Evolutionary conservation across 2,113 vertebrate species (phyloP).

Genomic region (Pteropus alecto): DNA sequence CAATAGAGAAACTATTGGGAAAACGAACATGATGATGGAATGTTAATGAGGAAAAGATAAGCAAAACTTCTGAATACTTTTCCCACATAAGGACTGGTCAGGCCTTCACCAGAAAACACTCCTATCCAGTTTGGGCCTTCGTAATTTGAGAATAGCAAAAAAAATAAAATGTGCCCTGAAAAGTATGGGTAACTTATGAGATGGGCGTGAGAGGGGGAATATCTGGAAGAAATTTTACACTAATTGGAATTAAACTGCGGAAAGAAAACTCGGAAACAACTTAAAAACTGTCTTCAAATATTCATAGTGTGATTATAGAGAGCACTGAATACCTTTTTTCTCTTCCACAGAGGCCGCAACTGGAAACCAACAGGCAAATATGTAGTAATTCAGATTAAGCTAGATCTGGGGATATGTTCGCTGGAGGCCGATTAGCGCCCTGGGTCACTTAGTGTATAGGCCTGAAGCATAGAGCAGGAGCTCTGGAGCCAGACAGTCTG

Average conservation of each 20-base stretch:
- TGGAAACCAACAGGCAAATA: not conserved
- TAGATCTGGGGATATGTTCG: not conserved
- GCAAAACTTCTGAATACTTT: not conserved
- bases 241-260: not conserved
- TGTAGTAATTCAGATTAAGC: not conserved
- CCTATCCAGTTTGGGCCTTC: not conserved
- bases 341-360: not conserved
- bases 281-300: not conserved
- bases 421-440: not conserved
- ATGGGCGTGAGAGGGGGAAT: not conserved
- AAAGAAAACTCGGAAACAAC: not conserved
- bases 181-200: not conserved
- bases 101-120: not conserved
- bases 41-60: slow-evolving; percentile 15
- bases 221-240: not conserved
- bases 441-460: not conserved
- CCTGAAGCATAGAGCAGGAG: not conserved
- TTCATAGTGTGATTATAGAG: not conserved
- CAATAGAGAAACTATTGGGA: not conserved
- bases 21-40: not conserved
- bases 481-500: not conserved
- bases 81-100: not conserved
- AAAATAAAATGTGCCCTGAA: not conserved
- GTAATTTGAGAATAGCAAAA: not conserved
- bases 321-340: not conserved